These are phyloP conservation scores for Cassiopea andromeda DNA, from an alignment of 30 jellyfish, hydroid and myxozoan genomes.

Conservation along the genomic window DNA sequence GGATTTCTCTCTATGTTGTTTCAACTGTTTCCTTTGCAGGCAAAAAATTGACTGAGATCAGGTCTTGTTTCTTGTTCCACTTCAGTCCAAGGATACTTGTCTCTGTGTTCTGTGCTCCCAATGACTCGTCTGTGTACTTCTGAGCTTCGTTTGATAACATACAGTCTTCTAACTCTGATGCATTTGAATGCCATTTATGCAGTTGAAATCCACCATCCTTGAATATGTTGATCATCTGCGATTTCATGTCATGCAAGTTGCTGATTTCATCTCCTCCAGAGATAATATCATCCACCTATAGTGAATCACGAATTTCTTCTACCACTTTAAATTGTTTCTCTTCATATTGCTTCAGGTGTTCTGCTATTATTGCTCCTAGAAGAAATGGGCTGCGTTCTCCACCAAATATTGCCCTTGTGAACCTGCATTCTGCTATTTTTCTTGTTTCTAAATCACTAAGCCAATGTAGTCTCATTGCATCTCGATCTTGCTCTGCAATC, in stretches of 20 bases:
- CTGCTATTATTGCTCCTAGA: constrained; percentile 46
- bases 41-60: constrained; percentile 19
- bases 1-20: constrained; percentile 60
- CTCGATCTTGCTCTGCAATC: constrained; percentile 56
- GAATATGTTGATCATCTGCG: constrained; percentile 7
- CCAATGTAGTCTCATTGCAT: constrained; percentile 65
- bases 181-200: constrained; percentile 69
- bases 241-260: neutral
- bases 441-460: constrained; percentile 3
- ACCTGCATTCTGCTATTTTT: constrained; percentile 33
- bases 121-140: constrained; percentile 1
- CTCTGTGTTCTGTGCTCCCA: neutral
- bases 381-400: constrained; percentile 61
- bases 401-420: constrained; percentile 67
- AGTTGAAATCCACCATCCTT: constrained; percentile 34
- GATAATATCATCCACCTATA: constrained; percentile 33
- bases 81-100: constrained; percentile 42
- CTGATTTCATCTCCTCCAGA: constrained; percentile 7
- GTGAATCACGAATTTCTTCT: neutral
- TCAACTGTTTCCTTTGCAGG: constrained; percentile 8
- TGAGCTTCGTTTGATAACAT: neutral
- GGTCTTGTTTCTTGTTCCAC: constrained; percentile 63
- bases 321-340: neutral
- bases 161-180: constrained; percentile 7
- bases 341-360: constrained; percentile 28